phyloP scores from a whole-genome alignment of 2,888 invertebrate species.

The Catotricha subobsoleta region DNA sequence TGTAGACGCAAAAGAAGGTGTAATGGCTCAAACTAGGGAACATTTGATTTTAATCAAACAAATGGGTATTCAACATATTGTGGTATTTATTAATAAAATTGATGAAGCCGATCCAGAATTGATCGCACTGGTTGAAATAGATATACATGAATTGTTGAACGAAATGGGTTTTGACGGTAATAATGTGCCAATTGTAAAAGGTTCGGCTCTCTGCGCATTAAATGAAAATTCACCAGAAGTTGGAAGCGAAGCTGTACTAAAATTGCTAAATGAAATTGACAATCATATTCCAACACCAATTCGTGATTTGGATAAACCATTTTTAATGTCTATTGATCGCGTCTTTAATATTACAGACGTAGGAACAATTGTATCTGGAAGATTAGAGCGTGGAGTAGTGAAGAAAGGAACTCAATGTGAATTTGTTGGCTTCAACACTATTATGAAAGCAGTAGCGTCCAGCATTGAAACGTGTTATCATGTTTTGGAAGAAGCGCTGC shows the following conservation, averaged over 20 bases:
- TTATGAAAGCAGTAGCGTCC: slow-evolving; percentile 50
- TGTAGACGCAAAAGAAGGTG: slow-evolving; percentile 95
- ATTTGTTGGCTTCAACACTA: slow-evolving; percentile 74
- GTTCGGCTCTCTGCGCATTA: slow-evolving; percentile 65
- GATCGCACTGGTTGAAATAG: slow-evolving; percentile 95
- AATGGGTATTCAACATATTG: slow-evolving; percentile 83
- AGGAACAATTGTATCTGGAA: slow-evolving; percentile 89
- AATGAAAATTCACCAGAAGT: slow-evolving; percentile 72
- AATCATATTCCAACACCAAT: slow-evolving; percentile 65
- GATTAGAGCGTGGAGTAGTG: slow-evolving; percentile 64
- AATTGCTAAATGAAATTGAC: slow-evolving; percentile 73
- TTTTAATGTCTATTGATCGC: slow-evolving; percentile 80
- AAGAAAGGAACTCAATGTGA: slow-evolving; percentile 86
- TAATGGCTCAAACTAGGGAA: slow-evolving; percentile 97
- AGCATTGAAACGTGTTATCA: slow-evolving; percentile 97
- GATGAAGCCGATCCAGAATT: slow-evolving; percentile 92
- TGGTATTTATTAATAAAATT: slow-evolving; percentile 88
- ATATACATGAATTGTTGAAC: slow-evolving; percentile 77
- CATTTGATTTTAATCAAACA: slow-evolving; percentile 91
- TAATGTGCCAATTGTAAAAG: slow-evolving; percentile 61
- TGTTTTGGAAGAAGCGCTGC: slow-evolving; percentile 83
- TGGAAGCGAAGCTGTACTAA: slow-evolving; percentile 58
- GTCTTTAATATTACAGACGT: slow-evolving; percentile 84
- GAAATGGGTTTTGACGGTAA: slow-evolving; percentile 96
- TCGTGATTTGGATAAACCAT: slow-evolving; percentile 86